phyloP scores from a whole-genome alignment of 1,140 invertebrate genomes.

The Polypedilum pembai region DNA sequence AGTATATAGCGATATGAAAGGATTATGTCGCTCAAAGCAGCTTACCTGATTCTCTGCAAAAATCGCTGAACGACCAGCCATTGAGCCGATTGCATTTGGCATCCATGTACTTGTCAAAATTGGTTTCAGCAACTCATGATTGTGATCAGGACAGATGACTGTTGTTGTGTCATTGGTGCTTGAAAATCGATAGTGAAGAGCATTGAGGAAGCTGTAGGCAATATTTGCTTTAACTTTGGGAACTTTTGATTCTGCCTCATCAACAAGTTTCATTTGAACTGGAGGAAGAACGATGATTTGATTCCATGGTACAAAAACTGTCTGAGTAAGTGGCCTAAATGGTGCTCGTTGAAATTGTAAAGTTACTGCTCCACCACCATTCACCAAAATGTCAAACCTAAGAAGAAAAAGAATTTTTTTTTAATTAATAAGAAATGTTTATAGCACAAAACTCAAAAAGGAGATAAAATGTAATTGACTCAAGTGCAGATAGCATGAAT shows the following conservation, averaged over 20 bases:
- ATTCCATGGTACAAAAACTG: slow-evolving; percentile 92
- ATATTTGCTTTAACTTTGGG: slow-evolving; percentile 38
- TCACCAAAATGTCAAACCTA: slow-evolving; percentile 97
- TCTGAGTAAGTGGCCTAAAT: slow-evolving; percentile 77
- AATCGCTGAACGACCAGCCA: slow-evolving; percentile 70
- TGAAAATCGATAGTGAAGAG: slow-evolving; percentile 49
- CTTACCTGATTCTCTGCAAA: slow-evolving; percentile 80
- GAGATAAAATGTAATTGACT: no score
- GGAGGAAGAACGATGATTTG: slow-evolving; percentile 85
- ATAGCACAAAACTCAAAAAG: no score
- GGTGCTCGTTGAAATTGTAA: slow-evolving; percentile 90
- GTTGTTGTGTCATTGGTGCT: slow-evolving; percentile 45
- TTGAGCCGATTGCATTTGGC: slow-evolving; percentile 73
- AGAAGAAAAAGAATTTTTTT: neutral
- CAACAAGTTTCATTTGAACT: slow-evolving; percentile 75
- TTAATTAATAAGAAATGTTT: no score
- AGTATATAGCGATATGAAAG: no score
- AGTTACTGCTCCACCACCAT: slow-evolving; percentile 96
- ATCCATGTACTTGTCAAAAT: slow-evolving; percentile 79
- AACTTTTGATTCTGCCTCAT: slow-evolving; percentile 52
- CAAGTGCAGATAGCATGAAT: no score
- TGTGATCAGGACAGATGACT: slow-evolving; percentile 70
- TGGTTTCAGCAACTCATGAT: slow-evolving; percentile 70
- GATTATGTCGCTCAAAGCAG: slow-evolving; percentile 1
- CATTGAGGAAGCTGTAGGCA: slow-evolving; percentile 53